Base-by-base conservation (phyloP, 2,797 vertebrate species). In the Protonibea diacanthus region DNA sequence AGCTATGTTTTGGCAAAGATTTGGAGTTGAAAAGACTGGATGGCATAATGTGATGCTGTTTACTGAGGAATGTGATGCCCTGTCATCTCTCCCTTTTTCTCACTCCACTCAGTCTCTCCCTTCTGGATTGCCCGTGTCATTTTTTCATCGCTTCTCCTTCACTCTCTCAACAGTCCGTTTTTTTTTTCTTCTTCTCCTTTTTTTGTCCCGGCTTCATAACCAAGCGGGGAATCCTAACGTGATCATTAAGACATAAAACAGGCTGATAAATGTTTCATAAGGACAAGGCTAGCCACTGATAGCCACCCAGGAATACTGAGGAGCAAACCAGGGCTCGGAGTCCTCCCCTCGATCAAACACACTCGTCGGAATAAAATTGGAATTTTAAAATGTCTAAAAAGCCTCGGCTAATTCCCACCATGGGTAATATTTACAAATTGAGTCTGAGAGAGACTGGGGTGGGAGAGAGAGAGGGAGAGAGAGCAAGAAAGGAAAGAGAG, bases 221-320 rank as follows among this genome's bases (percentile, higher is more conserved):
- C 93, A 89, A 92, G 92, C 90, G 65, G 93, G 93, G 93, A 95
- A 94, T 95, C 93, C 93, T 94, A 95, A 95, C 92, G 86, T 82
- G 89, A 95, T 95, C 95, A 94, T 96, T 95, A 95, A 93, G 94
- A 95, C 94, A 94, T 95, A 93, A 95, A 95, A 94, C 85, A 83
- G 88, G 87, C 92, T 94, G 93, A 95, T 95, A 95, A 95, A 95
- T 95, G 94, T 95, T 95, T 95, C 94, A 95, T 94, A 93, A 94
- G 93, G 91, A 94, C 94, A 88, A 89, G 91, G 90, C 93, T 91
- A 88, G 92, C 91, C 93, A 87, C 88, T 92, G 93, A 94, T 93
- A 92, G 92, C 92, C 93, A 94, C 94, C 90, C 90, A 93, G 93
- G 93, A 93, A 93, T 89, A 93, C 83, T 51, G 91, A 91, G 89